Evolutionary conservation across 2,888 invertebrate species (phyloP), one percentile per base, ranked within the genome.

Genomic region (Cabera pusaria): DNA sequence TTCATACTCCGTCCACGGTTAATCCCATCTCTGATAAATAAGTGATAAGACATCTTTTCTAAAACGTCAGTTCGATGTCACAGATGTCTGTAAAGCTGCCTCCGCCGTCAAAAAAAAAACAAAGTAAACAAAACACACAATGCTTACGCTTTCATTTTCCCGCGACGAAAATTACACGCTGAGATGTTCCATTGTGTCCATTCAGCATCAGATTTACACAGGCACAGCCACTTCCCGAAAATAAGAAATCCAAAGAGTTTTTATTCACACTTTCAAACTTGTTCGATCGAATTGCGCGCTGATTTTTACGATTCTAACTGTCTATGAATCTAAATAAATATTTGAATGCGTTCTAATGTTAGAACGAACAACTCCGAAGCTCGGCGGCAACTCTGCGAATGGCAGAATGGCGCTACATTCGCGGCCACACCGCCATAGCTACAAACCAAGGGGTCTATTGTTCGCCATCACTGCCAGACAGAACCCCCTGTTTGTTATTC

Each of bases 121-220:
- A 64, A 56, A 56, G 64, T 63, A 49, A 67, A 72, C 53, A 65
- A 67, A 67, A 52, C 52, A 61, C 52, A 73, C 63, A 74, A 73
- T 76, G 68, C 87, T 87, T 78, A 87, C 87, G 76, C 71, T 82
- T 75, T 83, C 87, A 88, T 88, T 84, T 85, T 87, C 77, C 67
- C 60, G 69, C 61, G 69, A 71, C 72, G 67, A 75, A 74, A 73
- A 82, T 82, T 75, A 81, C 80, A 66, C 60, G 68, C 59, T 63
- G 65, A 64, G 67, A 75, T 74, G 66, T 68, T 59, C 69, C 77
- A 82, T 84, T 81, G 77, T 83, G 59, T 67, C 62, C 72, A 72
- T 72, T 72, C 73, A 66, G 64, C 61, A 59, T 50, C 56, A 59
- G 56, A 66, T 69, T 59, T 68, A 61, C 52, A 60, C 55, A 54